Evolutionary conservation across 2,888 invertebrate genomes (phyloP), one percentile per base, ranked within the genome.

Genomic region (Muscina levida): DNA sequence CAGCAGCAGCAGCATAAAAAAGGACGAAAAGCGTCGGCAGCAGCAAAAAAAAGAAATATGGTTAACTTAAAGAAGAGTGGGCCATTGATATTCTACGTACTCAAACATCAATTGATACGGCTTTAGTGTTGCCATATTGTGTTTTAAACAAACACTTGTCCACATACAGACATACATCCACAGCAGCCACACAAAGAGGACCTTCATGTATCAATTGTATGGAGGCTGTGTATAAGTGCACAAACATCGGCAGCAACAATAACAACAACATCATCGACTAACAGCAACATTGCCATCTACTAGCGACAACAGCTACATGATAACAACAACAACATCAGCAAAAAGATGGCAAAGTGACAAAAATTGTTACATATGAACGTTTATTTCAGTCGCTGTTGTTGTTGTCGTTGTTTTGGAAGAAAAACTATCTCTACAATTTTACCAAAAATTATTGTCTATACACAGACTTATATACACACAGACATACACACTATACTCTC

Each of bases 321-420:
- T 53, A 56, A 22, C 62, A 70, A 53, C 44, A 39, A 10, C 48
- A 71, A 13, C 24, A 68, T 13, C 17, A 17, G 17, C 6, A 51
- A 56, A 79, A 74, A 76, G 67, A 87, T 87, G 87, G 87, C 88
- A 88, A 84, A 87, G 86, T 88, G 88, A 88, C 88, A 88, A 88
- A 88, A 88, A 75, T 68, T 67, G 76, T 68, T 80, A 77, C 76
- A 79, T 73, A 76, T 77, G 66, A 71, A 42, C 48, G 53, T 72
- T 62, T 70, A 66, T 56, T 42, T 72, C 37, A 17, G 24, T 79
- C 75, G 24, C 26, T 42, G 2, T 42, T 22, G 22, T 17, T 62
- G 10, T 31, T 53, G 2, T 6, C 44, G 26, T 10, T 68, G 67
- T 67, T 53, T 31, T 46, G 31, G 51, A 62, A 37, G 31, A 24